Evolutionary conservation across 2,113 vertebrate species (phyloP), one percentile per base, ranked within the genome.

Genomic region (Haemorhous mexicanus): DNA sequence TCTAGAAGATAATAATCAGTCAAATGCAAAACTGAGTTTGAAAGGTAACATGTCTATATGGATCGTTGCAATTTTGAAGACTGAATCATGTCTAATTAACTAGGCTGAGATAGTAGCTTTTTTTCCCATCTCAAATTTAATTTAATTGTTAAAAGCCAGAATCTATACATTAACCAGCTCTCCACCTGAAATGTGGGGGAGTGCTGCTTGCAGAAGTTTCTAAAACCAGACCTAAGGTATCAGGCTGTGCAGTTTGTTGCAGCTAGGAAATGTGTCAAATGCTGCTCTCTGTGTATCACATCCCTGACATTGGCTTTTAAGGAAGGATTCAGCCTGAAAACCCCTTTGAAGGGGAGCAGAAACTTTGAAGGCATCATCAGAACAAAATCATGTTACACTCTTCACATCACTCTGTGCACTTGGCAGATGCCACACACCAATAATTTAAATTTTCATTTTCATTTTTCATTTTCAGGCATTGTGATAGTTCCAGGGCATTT

Each of bases 401-500:
- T 73, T 87, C 84, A 84, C 62, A 91, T 95, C 80, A 90, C 52
- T 58, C 52, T 89, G 35, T 90, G 50, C 62, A 49, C 79, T 96
- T 92, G 91, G 91, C 92, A 94, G 90, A 83, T 90, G 87, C 82
- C 26, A 43, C 84, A 91, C 53, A 93, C 89, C 79, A 89, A 62
- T 80, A 78, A 95, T 93, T 95, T 83, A 94, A 95, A 96, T 86
- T 75, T 86, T 35, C 22, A 24, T 58, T 58, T 58, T n/a, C 26
- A 67, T 84, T 95, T 93, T 90, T 96, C 70, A 64, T 92, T 97
- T 91, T 95, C 64, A n/a, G 78, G 37, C 79, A 74, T 96, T 90
- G 69, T 82, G 91, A 94, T 96, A 84, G 92, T 96, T 96, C 90
- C 69, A 83, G 94, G 49, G 50, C 68, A 96, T 97, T 97, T 95